Base-by-base conservation (phyloP, 2,797 vertebrate species). In the Molothrus ater region DNA sequence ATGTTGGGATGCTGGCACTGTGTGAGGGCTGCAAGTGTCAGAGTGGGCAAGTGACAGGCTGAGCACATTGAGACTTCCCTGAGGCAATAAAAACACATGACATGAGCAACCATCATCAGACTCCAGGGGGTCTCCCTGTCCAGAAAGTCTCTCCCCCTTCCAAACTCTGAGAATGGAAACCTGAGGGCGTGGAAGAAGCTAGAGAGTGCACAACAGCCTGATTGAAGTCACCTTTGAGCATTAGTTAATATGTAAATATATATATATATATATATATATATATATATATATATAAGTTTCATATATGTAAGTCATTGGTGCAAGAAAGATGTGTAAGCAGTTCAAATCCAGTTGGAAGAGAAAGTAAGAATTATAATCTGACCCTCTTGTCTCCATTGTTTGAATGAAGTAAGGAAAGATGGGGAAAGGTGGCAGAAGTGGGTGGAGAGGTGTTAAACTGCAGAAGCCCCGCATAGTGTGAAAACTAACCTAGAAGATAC, bases 381-480 rank as follows among this genome's bases (percentile, higher is more conserved):
- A 47, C 8, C 5, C 2, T 69, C 3, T 76, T 19, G 31, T 28
- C 9, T 71, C 21, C 25, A 32, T 8, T 79, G 11, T 4, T 57
- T 70, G 32, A 74, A 31, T 8, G 42, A n/a, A 80, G 6, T 16
- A 63, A 65, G 51, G 29, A 85, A 76, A 83, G n/a, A 60, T 3
- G 5, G 2, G 5, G 6, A 13, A 72, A 43, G 32, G 20, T 4
- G n/a, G 12, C 42, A 51, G 21, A 92, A 80, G 8, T 1, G 32
- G 5, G 13, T 48, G 28, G 20, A 65, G 17, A 69, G 7, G 4
- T 16, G 25, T 70, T 70, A 64, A 76, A 17, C n/a, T 78, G 13
- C 19, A 20, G 32, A 78, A 64, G 13, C 7, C 56, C 1, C 2
- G 5, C 1, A 6, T 18, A 36, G 2, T 4, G 1, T 31, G 26